Evolutionary conservation across 2,888 invertebrate species (phyloP).

Genomic region (Quadroppia sp.): DNA sequence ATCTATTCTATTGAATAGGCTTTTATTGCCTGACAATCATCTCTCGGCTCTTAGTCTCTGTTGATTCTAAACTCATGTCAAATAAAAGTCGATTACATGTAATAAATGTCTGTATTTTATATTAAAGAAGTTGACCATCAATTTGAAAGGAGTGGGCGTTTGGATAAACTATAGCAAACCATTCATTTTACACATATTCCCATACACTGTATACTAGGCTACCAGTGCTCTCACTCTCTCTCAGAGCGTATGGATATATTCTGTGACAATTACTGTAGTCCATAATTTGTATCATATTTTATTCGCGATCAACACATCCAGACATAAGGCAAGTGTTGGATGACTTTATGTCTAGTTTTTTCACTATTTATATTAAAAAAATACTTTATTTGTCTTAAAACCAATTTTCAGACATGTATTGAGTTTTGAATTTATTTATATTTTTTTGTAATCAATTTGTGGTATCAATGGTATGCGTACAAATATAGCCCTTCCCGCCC

Average conservation of each 20-base stretch:
- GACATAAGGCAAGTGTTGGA: constrained; percentile 8
- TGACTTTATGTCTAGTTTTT: neutral
- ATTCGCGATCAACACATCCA: neutral
- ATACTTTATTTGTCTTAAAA: too few relatives aligned
- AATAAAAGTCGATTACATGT: constrained; percentile 31
- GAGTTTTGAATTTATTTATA: too few relatives aligned
- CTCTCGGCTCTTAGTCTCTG: neutral
- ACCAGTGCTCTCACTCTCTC: too few relatives aligned
- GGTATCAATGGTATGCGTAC: too few relatives aligned
- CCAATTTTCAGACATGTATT: too few relatives aligned
- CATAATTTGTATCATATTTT: neutral
- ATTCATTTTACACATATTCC: too few relatives aligned
- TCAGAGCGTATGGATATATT: neutral
- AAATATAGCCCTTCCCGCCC: neutral
- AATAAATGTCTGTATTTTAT: constrained; percentile 19
- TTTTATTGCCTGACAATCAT: neutral
- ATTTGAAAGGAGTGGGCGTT: constrained; percentile 17
- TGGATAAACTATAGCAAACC: neutral
- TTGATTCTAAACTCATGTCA: constrained; percentile 8
- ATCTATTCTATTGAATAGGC: neutral
- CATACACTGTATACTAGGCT: too few relatives aligned
- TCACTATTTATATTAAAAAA: neutral
- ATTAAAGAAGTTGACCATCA: constrained; percentile 22
- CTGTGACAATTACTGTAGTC: neutral
- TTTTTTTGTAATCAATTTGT: too few relatives aligned